Evolutionary conservation across 2,888 invertebrate species (phyloP).

Genomic region (Lamproptera curius): DNA sequence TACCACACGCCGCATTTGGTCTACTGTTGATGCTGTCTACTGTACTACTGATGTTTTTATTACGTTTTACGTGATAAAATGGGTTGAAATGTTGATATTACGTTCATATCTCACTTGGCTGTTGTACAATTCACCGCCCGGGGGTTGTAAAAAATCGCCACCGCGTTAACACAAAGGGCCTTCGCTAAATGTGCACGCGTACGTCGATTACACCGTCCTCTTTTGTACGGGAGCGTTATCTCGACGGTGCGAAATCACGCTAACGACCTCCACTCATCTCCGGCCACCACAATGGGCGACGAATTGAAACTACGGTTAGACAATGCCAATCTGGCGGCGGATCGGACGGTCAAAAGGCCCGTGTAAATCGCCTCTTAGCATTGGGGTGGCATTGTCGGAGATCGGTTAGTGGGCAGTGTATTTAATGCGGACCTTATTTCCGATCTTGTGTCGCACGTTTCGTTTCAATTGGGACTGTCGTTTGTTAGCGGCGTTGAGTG

Average conservation of each 20-base stretch:
- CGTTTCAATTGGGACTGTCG: too few species aligned
- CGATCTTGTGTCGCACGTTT: too few species aligned
- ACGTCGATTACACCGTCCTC: constrained; percentile 60
- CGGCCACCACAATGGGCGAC: constrained; percentile 59
- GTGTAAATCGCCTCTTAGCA: constrained; percentile 54
- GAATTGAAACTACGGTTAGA: constrained; percentile 71
- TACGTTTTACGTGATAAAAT: too few species aligned
- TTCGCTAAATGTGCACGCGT: constrained; percentile 47
- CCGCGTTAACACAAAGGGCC: constrained; percentile 33
- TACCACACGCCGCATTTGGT: too few species aligned
- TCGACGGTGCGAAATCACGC: constrained; percentile 50
- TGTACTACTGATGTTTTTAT: too few species aligned
- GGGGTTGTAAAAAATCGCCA: constrained; percentile 30
- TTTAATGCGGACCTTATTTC: constrained; percentile 11
- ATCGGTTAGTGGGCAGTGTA: constrained; percentile 26
- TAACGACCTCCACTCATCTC: constrained; percentile 74
- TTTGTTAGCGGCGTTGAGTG: too few species aligned
- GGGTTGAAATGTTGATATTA: too few species aligned
- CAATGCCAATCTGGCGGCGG: constrained; percentile 56
- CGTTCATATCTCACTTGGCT: too few species aligned
- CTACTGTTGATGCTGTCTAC: too few species aligned
- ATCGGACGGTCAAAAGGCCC: constrained; percentile 42
- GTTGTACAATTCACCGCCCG: too few species aligned
- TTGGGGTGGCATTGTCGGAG: constrained; percentile 36
- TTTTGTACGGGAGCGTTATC: constrained; percentile 69